Evolutionary conservation across 2,113 vertebrate genomes (phyloP), one percentile per base, ranked within the genome.

Genomic region (Dicerorhinus sumatrensis): DNA sequence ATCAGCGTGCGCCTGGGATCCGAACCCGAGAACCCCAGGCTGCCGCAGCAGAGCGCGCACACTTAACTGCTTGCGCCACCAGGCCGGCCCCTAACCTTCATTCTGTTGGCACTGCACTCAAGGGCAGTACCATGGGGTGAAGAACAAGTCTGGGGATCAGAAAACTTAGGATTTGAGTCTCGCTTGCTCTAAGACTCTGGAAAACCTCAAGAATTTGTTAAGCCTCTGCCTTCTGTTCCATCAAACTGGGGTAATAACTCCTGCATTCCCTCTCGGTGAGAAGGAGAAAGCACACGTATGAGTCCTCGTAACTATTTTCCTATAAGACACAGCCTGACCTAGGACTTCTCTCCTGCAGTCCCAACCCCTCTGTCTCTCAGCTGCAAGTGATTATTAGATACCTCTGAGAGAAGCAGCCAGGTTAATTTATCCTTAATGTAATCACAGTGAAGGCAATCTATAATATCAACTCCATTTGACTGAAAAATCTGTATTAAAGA

Each of bases 131-230:
- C 11, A 29, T 3, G 17, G 9, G 14, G 25, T 62, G 8, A 95
- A 29, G 36, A 89, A 79, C 16, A 87, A 31, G 11, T 67, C 42
- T 21, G 36, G 72, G 72, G 17, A 67, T 85, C 77, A 76, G 51
- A 96, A 84, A 96, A 86, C 31, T 56, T 63, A 33, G 29, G 29
- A 56, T 14, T 92, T 17, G 33, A 92, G 51, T 87, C 84, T 65
- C 12, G 18, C 36, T 58, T 36, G 13, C 42, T 84, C 2, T 31
- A 36, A 89, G 17, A 65, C 21, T 75, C 80, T 33, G 13, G 29
- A 89, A 72, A 82, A 23, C 29, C 77, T 79, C 21, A 39, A 63
- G 54, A 91, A 67, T 14, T 75, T 80, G 31, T 60, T 54, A 46
- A 76, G 39, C 17, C n/a, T 73, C 18, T 85, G 67, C 27, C 58